Base-by-base conservation (phyloP, 92 coral and sea anemone species). In the Heteractis magnifica region DNA sequence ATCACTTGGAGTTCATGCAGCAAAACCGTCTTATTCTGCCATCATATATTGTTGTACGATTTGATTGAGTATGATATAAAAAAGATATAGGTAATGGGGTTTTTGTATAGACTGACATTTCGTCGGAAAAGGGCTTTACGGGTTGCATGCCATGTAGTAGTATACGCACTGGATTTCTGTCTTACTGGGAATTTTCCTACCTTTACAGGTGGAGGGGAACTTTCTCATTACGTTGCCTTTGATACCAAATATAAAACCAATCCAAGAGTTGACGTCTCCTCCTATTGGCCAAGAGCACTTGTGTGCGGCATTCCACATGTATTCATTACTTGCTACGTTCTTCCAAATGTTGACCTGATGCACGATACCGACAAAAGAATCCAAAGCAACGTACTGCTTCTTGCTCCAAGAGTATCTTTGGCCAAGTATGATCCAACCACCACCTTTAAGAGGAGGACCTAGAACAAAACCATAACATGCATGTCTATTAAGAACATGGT, bases 241-340 rank as follows among this genome's bases (percentile, higher is more conserved):
- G 34, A 77, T 81, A 26, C 93, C 93, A 21, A 52, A 77, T n/a
- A 90, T 81, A 49, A 90, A 90, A 12, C 83, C 75, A 10, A 77
- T 80, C 93, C 93, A 90, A 0, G 93, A 79, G 20, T 81, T 80
- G 21, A 90, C 82, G 56, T 83, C 87, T 34, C 91, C 93, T 10
- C 85, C 88, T 55, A 90, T 23, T 10, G 90, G 93, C 93, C 90
- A 87, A 8, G 88, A 76, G 75, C 93, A 90, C 58, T 70, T 80
- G 59, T 84, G 90, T 10, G 93, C 93, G 4, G 90, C 88, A 50
- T 88, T 90, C 86, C 88, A 84, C 93, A 90, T 90, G 78, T 84
- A 86, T 52, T 84, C 88, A 5, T 78, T 75, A 52, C 65, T 81
- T 6, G 90, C 85, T 20, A 89, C 55, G 4, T 83, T 72, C 75